These are phyloP conservation scores for Orthosia gracilis DNA, from an alignment of 2,888 invertebrate species.

Conservation along the genomic window DNA sequence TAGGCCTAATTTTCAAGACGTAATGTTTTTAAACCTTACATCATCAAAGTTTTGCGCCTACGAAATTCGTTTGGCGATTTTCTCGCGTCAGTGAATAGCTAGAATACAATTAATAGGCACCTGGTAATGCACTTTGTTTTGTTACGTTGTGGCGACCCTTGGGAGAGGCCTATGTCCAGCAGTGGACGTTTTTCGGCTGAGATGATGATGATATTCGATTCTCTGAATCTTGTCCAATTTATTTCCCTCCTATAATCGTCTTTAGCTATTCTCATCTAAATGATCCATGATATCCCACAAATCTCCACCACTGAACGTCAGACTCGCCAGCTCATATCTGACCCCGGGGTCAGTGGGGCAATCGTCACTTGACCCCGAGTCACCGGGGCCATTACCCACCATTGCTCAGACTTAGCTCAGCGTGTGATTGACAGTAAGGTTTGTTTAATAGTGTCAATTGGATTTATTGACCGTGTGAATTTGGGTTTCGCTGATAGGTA, in stretches of 20 bases:
- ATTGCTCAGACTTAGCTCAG: constrained; percentile 23
- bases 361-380: constrained; percentile 64
- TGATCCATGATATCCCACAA: constrained; percentile 18
- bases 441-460: constrained; percentile 49
- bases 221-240: background rate
- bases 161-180: no score
- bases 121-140: no score
- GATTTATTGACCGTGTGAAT: constrained; percentile 47
- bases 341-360: constrained; percentile 63
- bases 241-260: background rate
- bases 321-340: constrained; percentile 53
- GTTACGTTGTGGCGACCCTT: no score
- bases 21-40: no score
- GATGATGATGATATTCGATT: no score
- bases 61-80: no score
- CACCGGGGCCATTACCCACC: constrained; percentile 10
- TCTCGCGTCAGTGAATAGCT: no score
- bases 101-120: no score
- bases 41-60: no score
- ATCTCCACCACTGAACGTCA: constrained; percentile 45
- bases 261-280: background rate
- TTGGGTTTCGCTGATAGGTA: background rate
- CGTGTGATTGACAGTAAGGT: constrained; percentile 35
- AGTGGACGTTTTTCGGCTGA: no score
- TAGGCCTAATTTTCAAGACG: no score